Conservation (phyloP, 1,140 invertebrate species). For the Druon quercuslanigerum region DNA sequence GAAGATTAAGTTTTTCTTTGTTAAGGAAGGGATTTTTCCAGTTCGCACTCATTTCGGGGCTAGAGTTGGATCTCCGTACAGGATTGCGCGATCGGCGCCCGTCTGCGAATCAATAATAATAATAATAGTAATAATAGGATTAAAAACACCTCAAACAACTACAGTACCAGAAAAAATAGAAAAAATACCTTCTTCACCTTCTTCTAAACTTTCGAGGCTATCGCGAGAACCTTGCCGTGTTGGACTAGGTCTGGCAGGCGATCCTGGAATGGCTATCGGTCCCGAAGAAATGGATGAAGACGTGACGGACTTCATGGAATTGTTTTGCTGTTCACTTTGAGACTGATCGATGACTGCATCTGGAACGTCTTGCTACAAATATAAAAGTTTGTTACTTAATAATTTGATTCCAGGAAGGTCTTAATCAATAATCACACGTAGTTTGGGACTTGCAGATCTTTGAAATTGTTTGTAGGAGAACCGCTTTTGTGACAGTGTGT, state of each 20-base stretch:
- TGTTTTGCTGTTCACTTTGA: slow-evolving; percentile 62
- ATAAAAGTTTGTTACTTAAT: background rate
- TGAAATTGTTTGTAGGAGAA: too few species aligned
- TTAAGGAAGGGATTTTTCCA: slow-evolving; percentile 84
- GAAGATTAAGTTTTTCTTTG: slow-evolving; percentile 71
- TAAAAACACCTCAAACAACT: slow-evolving; percentile 30
- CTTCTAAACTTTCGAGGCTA: slow-evolving; percentile 78
- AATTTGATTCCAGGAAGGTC: too few species aligned
- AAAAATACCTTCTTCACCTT: slow-evolving; percentile 76
- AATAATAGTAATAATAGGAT: too few species aligned
- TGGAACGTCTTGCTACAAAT: slow-evolving; percentile 55
- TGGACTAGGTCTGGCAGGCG: slow-evolving; percentile 78
- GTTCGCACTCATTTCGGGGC: slow-evolving; percentile 91
- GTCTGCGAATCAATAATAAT: slow-evolving; percentile 57
- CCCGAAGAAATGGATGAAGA: slow-evolving; percentile 71
- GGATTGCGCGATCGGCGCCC: slow-evolving; percentile 82
- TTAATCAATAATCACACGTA: too few species aligned
- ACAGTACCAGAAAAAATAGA: slow-evolving; percentile 26
- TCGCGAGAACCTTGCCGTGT: slow-evolving; percentile 78
- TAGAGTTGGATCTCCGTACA: slow-evolving; percentile 90
- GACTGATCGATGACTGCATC: slow-evolving; percentile 63
- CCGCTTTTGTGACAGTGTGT: too few species aligned
- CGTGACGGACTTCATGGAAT: slow-evolving; percentile 71
- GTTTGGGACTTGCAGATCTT: too few species aligned
- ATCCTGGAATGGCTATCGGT: slow-evolving; percentile 81